Evolutionary conservation across 2,888 invertebrate genomes (phyloP), one percentile per base, ranked within the genome.

Genomic region (Eilema caniola): DNA sequence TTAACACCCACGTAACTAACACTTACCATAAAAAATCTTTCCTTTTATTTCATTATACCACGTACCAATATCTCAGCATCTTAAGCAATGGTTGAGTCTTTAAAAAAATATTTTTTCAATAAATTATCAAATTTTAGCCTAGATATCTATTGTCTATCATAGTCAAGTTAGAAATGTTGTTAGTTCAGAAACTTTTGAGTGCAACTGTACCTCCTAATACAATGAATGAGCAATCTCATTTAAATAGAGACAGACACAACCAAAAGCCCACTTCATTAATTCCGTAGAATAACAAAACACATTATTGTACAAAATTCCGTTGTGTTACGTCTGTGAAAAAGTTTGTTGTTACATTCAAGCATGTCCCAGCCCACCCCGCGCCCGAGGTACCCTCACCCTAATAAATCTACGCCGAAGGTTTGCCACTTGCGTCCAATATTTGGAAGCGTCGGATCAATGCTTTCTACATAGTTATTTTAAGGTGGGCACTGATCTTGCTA

Each of bases 321-420:
- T 71, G 70, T 76, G 75, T 74, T 76, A 70, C 74, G 64, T 75
- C 67, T 69, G 75, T 78, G 74, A 80, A 83, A 80, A 81, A 81
- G 64, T 81, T 80, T 70, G 80, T 74, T 76, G 77, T 73, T 69
- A 65, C 73, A 74, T 75, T 57, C 41, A 70, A 78, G 79, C 70
- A 74, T 72, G 68, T 61, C 74, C 69, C 74, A 70, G 67, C 67
- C 75, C 77, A 66, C 82, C 82, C 76, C 73, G 77, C 79, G 70
- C 74, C n/a, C 74, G 77, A 72, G 69, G 74, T 79, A 73, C 86
- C 85, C 85, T 85, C 83, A 85, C 88, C 88, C 85, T 86, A 86
- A 89, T 89, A 89, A 89, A 89, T 89, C 88, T 88, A 84, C 83
- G 79, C 82, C 77, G 81, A 83, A 86, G 87, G 86, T 86, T 87